A percentile compares a stretch with the other conserved stretches of the same genome.
phyloP scores from a whole-genome alignment of 2,888 invertebrate genomes.

The Ptilodon capucinus region DNA sequence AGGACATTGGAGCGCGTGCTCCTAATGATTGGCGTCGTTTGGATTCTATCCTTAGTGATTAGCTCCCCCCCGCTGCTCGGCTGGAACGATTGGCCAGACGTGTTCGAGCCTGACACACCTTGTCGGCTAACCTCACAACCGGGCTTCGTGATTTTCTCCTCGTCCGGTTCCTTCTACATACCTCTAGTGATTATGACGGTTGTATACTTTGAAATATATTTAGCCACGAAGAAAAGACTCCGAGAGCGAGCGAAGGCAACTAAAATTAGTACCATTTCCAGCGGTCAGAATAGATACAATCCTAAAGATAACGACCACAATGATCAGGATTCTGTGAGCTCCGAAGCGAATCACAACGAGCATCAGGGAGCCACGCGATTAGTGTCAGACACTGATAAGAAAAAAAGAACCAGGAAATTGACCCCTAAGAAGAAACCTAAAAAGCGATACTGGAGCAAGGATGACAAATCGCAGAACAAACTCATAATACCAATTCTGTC shows the following conservation, averaged over 20 bases:
- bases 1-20: conserved; percentile 93
- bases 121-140: conserved; percentile 93
- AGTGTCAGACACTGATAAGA: conserved; percentile 61
- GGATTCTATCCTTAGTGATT: conserved; percentile 92
- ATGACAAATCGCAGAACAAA: conserved; percentile 73
- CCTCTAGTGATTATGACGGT: conserved; percentile 97
- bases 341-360: conserved; percentile 91
- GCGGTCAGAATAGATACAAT: conserved; percentile 64
- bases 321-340: conserved; percentile 91
- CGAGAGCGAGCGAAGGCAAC: conserved; percentile 93
- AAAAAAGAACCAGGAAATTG: conserved; percentile 62
- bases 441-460: conserved; percentile 79
- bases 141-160: conserved; percentile 95
- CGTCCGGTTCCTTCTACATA: conserved; percentile 97
- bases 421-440: conserved; percentile 80
- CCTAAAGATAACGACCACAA: conserved; percentile 78
- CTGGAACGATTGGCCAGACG: conserved; percentile 97
- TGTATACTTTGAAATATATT: conserved; percentile 97
- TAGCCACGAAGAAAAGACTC: conserved; percentile 93
- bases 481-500: conserved; percentile 74
- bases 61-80: conserved; percentile 95
- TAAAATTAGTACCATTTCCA: conserved; percentile 87
- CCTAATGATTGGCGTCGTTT: conserved; percentile 93
- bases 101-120: conserved; percentile 88
- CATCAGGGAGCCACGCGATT: conserved; percentile 69